Evolutionary conservation across 2,888 invertebrate genomes (phyloP), one percentile per base, ranked within the genome.

Genomic region (Scelioninae gen. 2): DNA sequence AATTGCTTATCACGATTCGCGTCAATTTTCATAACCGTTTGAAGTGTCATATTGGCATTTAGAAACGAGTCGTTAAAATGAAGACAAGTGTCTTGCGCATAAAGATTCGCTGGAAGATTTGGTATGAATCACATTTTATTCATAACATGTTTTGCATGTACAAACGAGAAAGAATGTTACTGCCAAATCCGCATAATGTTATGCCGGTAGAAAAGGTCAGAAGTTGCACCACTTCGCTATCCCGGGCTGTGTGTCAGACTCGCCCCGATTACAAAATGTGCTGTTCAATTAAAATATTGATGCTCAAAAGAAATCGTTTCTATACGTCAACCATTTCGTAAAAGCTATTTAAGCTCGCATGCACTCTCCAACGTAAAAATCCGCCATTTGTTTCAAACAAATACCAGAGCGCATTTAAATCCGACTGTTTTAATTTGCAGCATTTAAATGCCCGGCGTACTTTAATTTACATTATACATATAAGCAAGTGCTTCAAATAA

Each of bases 401-500:
- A 43, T 15, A 35, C 10, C 1, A 6, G 37, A 18, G 15, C 10
- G 11, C 50, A 41, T 28, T 61, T 10, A 18, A 52, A 63, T 63
- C 31, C 7, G 13, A 13, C 13, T 33, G 33, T 15, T 33, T 43
- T 35, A 31, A 63, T 41, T 48, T 43, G 22, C 19, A 41, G 28
- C 31, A 41, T 50, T 50, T 37, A 41, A 50, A 50, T 50, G 41
- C 31, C 15, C 19, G 18, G 31, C 11, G 48, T 48, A 50, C 28
- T 61, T 61, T 48, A 61, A 61, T 61, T 48, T 50, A 39, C 61
- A 61, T 48, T 46, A 60, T 39, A 41, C 37, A 39, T 7, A 37
- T n/a, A n/a, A 9, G 18, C 13, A 37, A 41, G 25, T 46, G 11
- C 15, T 46, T 46, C 2, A 48, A 58, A 22, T 18, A 18, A 37